These are phyloP conservation scores for Leptopilina syphax DNA, from an alignment of 2,888 invertebrate genomes.

Conservation along the genomic window DNA sequence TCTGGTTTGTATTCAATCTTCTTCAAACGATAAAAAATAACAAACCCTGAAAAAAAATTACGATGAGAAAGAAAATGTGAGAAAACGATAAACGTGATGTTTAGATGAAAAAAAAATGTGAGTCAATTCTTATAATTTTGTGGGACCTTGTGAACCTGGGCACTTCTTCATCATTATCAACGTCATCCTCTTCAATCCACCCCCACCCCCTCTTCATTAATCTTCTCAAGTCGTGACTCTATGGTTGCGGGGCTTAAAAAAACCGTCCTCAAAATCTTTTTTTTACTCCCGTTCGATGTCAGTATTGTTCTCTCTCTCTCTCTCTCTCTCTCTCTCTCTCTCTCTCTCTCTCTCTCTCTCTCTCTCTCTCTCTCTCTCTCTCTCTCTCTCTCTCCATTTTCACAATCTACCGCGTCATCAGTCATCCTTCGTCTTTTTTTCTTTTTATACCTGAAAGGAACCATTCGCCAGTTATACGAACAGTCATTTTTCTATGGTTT, in stretches of 20 bases:
- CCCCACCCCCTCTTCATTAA: conserved; percentile 25
- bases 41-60: not conserved
- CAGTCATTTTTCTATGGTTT: not conserved
- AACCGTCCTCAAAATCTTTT: not conserved
- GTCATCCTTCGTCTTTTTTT: conserved; percentile 16
- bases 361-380: not conserved
- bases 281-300: conserved; percentile 21
- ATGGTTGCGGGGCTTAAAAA: conserved; percentile 1
- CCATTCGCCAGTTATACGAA: conserved; percentile 8
- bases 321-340: not conserved
- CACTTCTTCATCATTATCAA: conserved; percentile 35
- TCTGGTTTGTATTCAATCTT: too few species aligned
- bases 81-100: not conserved
- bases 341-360: too few species aligned
- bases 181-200: conserved; percentile 12
- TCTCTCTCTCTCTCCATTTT: not conserved
- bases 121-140: conserved; percentile 12
- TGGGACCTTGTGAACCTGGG: conserved; percentile 8
- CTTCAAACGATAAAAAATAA: too few species aligned
- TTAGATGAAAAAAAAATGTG: not conserved
- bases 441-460: conserved; percentile 18
- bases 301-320: not conserved
- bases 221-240: conserved; percentile 18
- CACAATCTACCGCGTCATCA: conserved; percentile 29
- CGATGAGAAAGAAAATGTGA: not conserved